Conservation (phyloP, 2,113 vertebrate genomes). For the Heliornis fulica region DNA sequence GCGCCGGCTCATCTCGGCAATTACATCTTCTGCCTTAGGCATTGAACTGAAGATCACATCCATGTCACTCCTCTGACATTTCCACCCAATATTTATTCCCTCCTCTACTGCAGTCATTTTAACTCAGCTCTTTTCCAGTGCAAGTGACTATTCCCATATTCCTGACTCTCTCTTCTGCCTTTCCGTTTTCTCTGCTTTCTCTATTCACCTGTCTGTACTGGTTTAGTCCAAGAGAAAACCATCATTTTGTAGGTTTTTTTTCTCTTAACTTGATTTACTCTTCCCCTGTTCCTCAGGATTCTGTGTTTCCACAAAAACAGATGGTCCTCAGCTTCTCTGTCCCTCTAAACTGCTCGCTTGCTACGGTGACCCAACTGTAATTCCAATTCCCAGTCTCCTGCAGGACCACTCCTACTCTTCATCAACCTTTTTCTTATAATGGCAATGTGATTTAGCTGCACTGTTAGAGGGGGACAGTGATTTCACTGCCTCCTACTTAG, state of each 20-base stretch:
- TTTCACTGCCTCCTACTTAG: neutral
- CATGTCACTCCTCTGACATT: neutral
- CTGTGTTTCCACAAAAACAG: neutral
- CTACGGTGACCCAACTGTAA: neutral
- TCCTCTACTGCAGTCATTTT: neutral
- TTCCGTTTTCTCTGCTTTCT: neutral
- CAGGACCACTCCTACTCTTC: neutral
- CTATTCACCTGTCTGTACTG: neutral
- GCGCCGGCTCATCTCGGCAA: neutral
- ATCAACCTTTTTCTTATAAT: neutral
- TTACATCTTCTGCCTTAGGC: slow-evolving; percentile 26
- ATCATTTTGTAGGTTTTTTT: neutral
- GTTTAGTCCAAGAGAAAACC: neutral
- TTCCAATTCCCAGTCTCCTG: neutral
- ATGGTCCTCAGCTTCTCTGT: neutral
- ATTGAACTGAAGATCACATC: neutral
- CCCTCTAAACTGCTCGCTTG: neutral
- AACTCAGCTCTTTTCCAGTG: neutral
- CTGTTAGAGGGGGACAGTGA: neutral
- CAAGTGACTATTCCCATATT: neutral
- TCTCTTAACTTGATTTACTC: neutral
- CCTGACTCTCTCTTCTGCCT: neutral
- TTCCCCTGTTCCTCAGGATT: neutral
- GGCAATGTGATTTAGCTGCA: neutral
- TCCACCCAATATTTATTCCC: neutral